These are phyloP conservation scores for Rhinoptilus africanus DNA, from an alignment of 2,113 vertebrate genomes.

Conservation along the genomic window DNA sequence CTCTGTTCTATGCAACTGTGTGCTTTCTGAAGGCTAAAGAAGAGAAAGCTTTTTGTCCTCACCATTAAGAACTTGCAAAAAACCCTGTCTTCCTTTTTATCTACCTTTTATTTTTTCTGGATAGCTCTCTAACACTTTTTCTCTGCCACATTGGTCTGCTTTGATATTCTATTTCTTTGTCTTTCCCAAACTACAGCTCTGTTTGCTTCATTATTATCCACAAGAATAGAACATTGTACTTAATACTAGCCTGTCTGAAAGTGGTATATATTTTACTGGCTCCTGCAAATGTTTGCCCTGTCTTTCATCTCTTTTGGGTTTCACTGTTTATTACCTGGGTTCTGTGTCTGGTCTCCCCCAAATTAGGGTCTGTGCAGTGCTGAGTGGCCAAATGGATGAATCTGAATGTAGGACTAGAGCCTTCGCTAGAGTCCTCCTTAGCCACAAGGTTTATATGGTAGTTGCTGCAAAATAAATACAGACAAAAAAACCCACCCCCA, in stretches of 20 bases:
- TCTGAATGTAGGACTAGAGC: not conserved
- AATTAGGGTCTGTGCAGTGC: not conserved
- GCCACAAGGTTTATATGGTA: not conserved
- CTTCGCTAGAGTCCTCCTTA: not conserved
- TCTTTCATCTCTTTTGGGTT: not conserved
- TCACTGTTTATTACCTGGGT: not conserved
- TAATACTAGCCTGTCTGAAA: not conserved
- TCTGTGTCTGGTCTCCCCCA: not conserved
- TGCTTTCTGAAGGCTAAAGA: not conserved
- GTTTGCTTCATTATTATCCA: not conserved
- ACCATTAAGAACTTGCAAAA: not conserved
- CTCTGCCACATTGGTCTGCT: not conserved
- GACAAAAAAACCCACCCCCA: no score
- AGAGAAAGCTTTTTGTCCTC: not conserved
- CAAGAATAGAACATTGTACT: not conserved
- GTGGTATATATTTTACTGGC: not conserved
- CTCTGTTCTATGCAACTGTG: not conserved
- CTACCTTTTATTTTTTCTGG: not conserved
- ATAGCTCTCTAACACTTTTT: not conserved
- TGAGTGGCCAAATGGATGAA: not conserved
- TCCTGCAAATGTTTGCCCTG: not conserved
- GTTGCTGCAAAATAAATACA: not conserved
- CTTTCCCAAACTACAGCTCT: not conserved
- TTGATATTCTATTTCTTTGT: not conserved
- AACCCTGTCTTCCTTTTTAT: not conserved